Evolutionary conservation across 2,888 invertebrate species (phyloP).

Genomic region (Dasypolia templi): DNA sequence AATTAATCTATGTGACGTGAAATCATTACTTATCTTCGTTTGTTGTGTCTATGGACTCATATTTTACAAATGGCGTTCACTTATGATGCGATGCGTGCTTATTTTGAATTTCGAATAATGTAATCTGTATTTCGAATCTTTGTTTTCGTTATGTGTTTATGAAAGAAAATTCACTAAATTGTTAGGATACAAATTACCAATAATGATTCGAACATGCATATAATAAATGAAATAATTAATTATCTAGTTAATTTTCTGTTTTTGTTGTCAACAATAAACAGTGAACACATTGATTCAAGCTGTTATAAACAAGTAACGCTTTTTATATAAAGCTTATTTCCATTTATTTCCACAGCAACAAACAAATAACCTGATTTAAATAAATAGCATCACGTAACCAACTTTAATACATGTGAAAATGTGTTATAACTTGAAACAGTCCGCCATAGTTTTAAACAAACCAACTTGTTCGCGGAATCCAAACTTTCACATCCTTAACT

Average conservation of each 20-base stretch:
- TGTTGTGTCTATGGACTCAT: constrained; percentile 60
- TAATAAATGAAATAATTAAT: no score
- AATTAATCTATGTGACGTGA: constrained; percentile 66
- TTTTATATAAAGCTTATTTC: neutral
- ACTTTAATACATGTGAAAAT: constrained; percentile 53
- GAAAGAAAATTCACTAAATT: neutral
- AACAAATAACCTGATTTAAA: constrained; percentile 26
- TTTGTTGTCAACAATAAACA: no score
- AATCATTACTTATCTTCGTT: constrained; percentile 68
- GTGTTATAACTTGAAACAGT: constrained; percentile 36
- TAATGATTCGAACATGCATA: neutral
- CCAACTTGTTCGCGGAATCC: constrained; percentile 57
- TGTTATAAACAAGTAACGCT: neutral
- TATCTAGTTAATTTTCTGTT: no score
- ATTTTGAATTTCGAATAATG: constrained; percentile 58
- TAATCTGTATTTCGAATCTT: constrained; percentile 25
- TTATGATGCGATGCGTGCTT: constrained; percentile 23
- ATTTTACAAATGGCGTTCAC: constrained; percentile 53
- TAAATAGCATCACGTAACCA: constrained; percentile 26
- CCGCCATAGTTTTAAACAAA: constrained; percentile 55
- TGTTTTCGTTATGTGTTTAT: neutral
- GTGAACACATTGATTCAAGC: no score
- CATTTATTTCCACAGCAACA: neutral
- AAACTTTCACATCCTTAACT: constrained; percentile 65
- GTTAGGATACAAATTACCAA: neutral